Base-by-base conservation (phyloP, 2,888 invertebrate genomes). In the Pseudococcus jackbeardsleyi region DNA sequence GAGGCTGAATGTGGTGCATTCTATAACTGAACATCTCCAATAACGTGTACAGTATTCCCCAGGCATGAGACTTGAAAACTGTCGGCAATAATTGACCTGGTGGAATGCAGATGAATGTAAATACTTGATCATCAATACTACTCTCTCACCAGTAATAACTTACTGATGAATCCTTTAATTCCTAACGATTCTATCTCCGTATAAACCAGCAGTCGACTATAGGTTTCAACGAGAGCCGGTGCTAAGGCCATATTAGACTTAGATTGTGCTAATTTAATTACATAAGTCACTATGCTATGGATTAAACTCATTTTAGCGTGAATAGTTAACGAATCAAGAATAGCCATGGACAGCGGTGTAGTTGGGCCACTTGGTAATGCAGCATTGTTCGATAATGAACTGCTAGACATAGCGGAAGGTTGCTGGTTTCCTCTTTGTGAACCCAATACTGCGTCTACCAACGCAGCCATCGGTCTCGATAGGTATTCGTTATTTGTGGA, bases 1-100 rank as follows among this genome's bases (percentile, higher is more conserved):
- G 98, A 0, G 98, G 97, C 91, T 98, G 98, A 90, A 98, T 98
- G 92, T 99, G 98, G 91, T 98, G 98, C 92, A 99, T 95, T 82
- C 99, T 94, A 91, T 98, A 98, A 89, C 97, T 97, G 91, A 98
- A 98, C 98, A 99, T 98, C 92, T 99, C 98, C 91, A 99, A 92
- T 59, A 99, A 92, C 0, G 98, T 98, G 91, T 98, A 98, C n/a
- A 99, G 93, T 88, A 97, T 98, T 33, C 97, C 97, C 98, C 98
- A 98, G 0, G 97, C 97, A 90, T 98, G 97, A 17, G 96, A 95
- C 91, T 97, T 97, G 91, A 97, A 97, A 64, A 98, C 98, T 42
- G 95, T 96, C 0, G 98, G 98, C 90, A 99, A 92, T 77, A 98
- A 92, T 92, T 98, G 97, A 91, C 94, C 96, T 96, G 91, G 85